Evolutionary conservation across 2,888 invertebrate genomes (phyloP), one percentile per base, ranked within the genome.

Genomic region (Octodonta nipae): DNA sequence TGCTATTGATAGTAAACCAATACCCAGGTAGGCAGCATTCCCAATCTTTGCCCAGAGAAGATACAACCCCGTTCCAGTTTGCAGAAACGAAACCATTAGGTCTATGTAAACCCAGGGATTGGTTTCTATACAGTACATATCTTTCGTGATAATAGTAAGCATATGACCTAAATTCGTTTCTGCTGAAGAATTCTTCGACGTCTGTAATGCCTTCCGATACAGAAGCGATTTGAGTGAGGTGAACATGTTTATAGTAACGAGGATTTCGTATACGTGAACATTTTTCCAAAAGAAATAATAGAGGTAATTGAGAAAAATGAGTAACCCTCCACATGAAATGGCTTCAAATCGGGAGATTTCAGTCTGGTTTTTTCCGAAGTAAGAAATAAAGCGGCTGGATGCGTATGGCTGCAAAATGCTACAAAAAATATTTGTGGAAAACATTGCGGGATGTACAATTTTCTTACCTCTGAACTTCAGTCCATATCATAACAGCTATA

Each of bases 141-240:
- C 95, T 55, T 91, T 93, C 1, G 91, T 86, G 35, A 95, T 66
- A n/a, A 92, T 69, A 51, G 91, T 92, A 17, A 92, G 85, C 38
- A 75, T 68, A 51, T 73, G 73, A 1, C 75, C 75, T 13, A 67
- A 20, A 8, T 26, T 37, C 3, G 37, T 37, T 1, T 32, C 32
- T 12, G 26, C 17, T 37, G 85, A 51, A 1, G 84, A 76, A 1
- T 70, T 38, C 2, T 45, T 34, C 2, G 44, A 47, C 22, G 55
- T 30, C 33, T 44, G 49, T 20, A 56, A 40, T 0, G 52, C 40
- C 33, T 88, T 89, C 53, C 84, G 71, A 55, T 85, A 87, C 36
- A 89, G 72, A n/a, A 88, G 66, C 0, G 83, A 78, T 50, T 84
- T 84, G 49, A 81, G 75, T 0, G 83, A 81, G 1, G 86, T 72